phyloP scores from a whole-genome alignment of 2,888 invertebrate genomes.

The Hoplodrina ambigua region DNA sequence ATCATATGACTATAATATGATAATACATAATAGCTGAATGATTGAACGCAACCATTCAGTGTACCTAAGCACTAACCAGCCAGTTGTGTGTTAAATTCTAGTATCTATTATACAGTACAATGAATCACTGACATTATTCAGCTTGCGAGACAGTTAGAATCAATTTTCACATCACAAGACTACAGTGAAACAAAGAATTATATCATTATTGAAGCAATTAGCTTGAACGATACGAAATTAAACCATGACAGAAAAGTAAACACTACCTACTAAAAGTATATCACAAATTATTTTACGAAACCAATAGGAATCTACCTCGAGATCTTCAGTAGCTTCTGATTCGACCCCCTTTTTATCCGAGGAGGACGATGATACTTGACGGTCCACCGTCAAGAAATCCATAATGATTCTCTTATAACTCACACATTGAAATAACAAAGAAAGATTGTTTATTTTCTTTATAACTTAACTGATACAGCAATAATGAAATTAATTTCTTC shows the following conservation, averaged over 20 bases:
- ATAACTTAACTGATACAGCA: not conserved
- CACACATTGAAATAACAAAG: constrained; percentile 35
- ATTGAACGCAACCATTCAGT: no score
- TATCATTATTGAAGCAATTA: not conserved
- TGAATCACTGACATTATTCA: no score
- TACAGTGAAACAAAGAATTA: not conserved
- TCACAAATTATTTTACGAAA: not conserved
- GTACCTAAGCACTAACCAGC: no score
- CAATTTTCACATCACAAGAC: no score
- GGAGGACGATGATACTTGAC: constrained; percentile 71
- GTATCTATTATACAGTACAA: no score
- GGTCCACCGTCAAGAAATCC: constrained; percentile 80
- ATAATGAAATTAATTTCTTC: not conserved
- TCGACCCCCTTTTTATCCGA: constrained; percentile 72
- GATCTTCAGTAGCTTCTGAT: constrained; percentile 77
- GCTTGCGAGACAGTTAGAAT: no score
- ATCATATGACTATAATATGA: no score
- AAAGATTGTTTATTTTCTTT: not conserved
- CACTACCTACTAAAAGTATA: not conserved
- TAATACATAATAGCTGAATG: no score
- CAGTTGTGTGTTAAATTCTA: no score
- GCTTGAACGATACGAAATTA: not conserved
- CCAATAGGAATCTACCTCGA: constrained; percentile 75
- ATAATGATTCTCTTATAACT: constrained; percentile 62
- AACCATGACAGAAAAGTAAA: not conserved